Conservation (phyloP, 2,113 vertebrate species). For the Cephalopholis sonnerati region DNA sequence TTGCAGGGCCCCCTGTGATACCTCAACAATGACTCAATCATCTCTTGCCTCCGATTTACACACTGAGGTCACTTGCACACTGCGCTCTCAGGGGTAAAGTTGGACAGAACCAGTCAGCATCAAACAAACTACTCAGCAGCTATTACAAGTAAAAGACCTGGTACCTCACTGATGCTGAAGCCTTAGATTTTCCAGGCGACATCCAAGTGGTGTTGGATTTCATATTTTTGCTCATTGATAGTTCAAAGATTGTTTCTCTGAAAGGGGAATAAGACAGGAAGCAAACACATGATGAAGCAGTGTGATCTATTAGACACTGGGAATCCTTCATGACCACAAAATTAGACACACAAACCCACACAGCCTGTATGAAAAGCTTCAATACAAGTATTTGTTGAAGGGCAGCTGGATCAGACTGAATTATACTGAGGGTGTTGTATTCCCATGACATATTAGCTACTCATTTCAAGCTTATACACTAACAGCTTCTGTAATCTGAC, state of each 20-base stretch:
- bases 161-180: not conserved
- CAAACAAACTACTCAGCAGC: not conserved
- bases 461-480: not conserved
- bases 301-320: slow-evolving; percentile 77
- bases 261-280: slow-evolving; percentile 77
- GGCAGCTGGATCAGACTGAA: not conserved
- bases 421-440: not conserved
- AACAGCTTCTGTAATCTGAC: not conserved
- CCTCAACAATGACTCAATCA: not conserved
- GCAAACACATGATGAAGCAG: slow-evolving; percentile 84
- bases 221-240: not conserved
- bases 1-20: not conserved
- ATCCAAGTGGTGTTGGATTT: not conserved
- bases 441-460: slow-evolving; percentile 13
- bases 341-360: not conserved
- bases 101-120: not conserved
- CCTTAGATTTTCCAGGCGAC: not conserved
- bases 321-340: not conserved
- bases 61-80: not conserved
- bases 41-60: not conserved
- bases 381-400: not conserved
- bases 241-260: slow-evolving; percentile 62
- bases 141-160: not conserved
- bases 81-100: not conserved
- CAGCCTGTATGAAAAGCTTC: not conserved